These are phyloP conservation scores for Cotesia vestalis DNA, from an alignment of 1,140 invertebrate genomes.

Conservation along the genomic window DNA sequence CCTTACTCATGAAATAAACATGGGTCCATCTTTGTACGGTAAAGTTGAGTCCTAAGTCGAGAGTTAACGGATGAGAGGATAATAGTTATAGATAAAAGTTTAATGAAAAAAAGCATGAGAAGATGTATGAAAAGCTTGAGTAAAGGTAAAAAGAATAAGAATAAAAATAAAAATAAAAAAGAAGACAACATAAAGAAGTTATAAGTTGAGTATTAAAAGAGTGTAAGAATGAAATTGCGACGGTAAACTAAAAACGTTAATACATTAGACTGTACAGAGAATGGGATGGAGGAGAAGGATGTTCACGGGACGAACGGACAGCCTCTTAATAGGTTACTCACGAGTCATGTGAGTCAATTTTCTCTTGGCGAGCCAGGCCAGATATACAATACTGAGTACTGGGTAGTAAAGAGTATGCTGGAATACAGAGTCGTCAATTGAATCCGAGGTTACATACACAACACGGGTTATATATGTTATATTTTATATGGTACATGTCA, in stretches of 20 bases:
- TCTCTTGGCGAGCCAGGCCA: constrained; percentile 35
- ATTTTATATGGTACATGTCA: no score
- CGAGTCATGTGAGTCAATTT: constrained; percentile 46
- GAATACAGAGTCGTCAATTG: constrained; percentile 33
- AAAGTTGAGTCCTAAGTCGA: not conserved
- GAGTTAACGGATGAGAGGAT: no score
- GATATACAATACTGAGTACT: not conserved
- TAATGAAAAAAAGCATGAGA: no score
- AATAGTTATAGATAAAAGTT: no score
- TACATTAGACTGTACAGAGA: not conserved
- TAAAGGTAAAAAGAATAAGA: not conserved
- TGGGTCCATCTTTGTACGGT: constrained; percentile 12
- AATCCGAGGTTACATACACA: constrained; percentile 36
- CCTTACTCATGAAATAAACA: constrained; percentile 34
- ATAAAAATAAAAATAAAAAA: not conserved
- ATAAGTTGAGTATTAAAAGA: not conserved
- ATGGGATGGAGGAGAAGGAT: constrained; percentile 22
- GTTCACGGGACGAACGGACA: constrained; percentile 10
- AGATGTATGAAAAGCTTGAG: no score
- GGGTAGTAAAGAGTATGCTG: not conserved
- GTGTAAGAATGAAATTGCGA: constrained; percentile 16
- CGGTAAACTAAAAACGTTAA: not conserved
- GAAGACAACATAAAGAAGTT: no score
- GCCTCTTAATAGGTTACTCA: constrained; percentile 40
- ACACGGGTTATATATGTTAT: not conserved